Evolutionary conservation across 2,113 vertebrate species (phyloP).

Genomic region (Mobula hypostoma): DNA sequence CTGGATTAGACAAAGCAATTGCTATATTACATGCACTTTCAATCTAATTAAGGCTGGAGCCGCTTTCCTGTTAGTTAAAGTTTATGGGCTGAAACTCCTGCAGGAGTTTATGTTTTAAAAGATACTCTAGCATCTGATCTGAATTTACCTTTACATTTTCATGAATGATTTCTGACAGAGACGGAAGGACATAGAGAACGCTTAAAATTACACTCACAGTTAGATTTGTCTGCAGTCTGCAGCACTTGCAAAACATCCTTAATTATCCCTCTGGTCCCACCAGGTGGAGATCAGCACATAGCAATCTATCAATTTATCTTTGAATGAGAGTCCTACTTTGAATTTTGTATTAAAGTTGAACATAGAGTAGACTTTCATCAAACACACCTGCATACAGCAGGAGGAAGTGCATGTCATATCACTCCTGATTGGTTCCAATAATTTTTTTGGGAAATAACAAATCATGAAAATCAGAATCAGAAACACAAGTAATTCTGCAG

Average conservation of each 20-base stretch:
- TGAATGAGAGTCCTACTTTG: background rate
- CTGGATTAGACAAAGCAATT: constrained; percentile 31
- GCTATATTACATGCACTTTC: constrained; percentile 32
- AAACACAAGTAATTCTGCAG: too few relatives aligned
- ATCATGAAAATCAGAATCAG: background rate
- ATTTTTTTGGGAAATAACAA: background rate
- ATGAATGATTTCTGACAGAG: background rate
- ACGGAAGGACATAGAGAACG: background rate
- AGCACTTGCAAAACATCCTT: background rate
- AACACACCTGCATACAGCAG: background rate
- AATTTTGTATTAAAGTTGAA: background rate
- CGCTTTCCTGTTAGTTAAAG: constrained; percentile 18
- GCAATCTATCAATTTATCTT: background rate
- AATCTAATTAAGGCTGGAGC: constrained; percentile 27
- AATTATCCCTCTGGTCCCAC: background rate
- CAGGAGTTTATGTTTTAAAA: background rate
- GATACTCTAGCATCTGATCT: constrained; percentile 29
- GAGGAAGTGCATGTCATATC: background rate
- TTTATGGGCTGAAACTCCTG: constrained; percentile 6
- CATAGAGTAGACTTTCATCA: background rate
- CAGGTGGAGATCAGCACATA: background rate
- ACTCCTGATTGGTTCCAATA: background rate
- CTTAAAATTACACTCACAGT: constrained; percentile 33
- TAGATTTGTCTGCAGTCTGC: constrained; percentile 12
- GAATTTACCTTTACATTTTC: constrained; percentile 15